Conservation (phyloP, 2,113 vertebrate genomes). For the Anas platyrhynchos region DNA sequence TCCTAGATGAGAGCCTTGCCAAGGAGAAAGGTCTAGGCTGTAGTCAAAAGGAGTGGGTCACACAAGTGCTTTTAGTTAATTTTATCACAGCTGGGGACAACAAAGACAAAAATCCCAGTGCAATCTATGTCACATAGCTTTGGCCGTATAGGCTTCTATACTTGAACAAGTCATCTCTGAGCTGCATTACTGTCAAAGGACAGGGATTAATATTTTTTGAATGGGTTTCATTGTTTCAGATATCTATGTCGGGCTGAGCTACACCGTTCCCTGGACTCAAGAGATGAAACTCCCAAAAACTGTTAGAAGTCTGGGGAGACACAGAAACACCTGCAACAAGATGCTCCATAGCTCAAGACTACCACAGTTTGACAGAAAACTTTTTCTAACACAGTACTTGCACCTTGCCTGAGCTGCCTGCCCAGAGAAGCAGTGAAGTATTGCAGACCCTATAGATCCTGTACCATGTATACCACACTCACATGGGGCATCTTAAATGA, state of each 20-base stretch:
- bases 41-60: not conserved
- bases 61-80: not conserved
- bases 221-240: not conserved
- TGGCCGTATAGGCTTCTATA: fast-evolving
- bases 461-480: not conserved
- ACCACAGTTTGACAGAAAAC: not conserved
- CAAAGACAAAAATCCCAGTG: not conserved
- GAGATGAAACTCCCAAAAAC: not conserved
- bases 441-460: not conserved
- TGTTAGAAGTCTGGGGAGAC: not conserved
- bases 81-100: not conserved
- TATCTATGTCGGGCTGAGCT: not conserved
- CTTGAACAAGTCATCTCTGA: not conserved
- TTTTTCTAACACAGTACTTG: not conserved
- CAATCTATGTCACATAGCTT: not conserved
- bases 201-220: fast-evolving
- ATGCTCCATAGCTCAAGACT: not conserved
- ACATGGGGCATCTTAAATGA: not conserved
- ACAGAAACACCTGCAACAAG: fast-evolving
- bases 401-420: not conserved
- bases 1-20: not conserved
- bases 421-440: not conserved
- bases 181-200: not conserved
- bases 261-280: not conserved
- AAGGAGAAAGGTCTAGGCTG: not conserved